A percentile compares a stretch with the other conserved stretches of the same genome.
phyloP scores from a whole-genome alignment of 2,113 vertebrate species.

The Mungos mungo region DNA sequence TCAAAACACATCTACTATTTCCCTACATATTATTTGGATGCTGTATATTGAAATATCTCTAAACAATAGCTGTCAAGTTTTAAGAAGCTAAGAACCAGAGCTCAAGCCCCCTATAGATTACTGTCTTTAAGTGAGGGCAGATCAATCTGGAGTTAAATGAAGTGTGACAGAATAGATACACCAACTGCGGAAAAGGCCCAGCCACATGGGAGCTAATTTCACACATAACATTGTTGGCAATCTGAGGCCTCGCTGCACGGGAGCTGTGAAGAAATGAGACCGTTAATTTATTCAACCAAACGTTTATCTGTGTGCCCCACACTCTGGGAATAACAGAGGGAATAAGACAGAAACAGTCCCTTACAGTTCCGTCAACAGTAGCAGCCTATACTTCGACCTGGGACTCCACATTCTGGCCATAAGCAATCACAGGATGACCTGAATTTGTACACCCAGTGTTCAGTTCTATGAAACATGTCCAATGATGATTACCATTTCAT shows the following conservation, averaged over 20 bases:
- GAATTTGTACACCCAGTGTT: not conserved
- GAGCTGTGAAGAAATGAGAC: not conserved
- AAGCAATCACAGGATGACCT: not conserved
- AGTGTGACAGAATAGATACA: not conserved
- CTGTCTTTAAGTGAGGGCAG: not conserved
- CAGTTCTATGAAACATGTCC: not conserved
- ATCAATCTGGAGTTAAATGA: not conserved
- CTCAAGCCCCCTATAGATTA: not conserved
- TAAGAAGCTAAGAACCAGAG: not conserved
- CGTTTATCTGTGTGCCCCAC: not conserved
- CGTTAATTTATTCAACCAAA: not conserved
- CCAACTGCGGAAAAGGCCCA: not conserved
- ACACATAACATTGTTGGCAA: not conserved
- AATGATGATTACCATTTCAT: not conserved
- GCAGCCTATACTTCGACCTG: not conserved
- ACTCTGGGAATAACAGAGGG: not conserved
- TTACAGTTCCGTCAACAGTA: not conserved
- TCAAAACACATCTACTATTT: not conserved
- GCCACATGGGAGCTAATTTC: slow-evolving; percentile 26
- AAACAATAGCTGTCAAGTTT: not conserved
- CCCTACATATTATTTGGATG: not conserved
- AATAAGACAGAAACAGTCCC: not conserved
- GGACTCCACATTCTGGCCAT: not conserved
- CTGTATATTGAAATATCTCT: not conserved
- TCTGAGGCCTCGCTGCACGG: not conserved